These are phyloP conservation scores for Dyspetes luteomarginatus DNA, from an alignment of 2,888 invertebrate species.

Conservation along the genomic window DNA sequence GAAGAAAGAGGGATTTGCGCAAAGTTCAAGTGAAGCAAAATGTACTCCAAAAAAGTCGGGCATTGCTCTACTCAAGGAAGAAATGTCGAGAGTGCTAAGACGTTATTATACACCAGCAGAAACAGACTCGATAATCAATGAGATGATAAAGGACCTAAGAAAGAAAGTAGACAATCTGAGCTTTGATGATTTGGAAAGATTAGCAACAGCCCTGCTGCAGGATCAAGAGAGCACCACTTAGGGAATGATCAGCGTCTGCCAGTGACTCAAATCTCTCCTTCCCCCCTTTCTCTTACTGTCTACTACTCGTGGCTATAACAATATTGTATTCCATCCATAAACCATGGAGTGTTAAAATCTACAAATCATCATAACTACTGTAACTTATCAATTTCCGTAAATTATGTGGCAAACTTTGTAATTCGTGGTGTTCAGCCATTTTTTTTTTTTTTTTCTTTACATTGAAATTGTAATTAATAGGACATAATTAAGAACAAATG, in stretches of 20 bases:
- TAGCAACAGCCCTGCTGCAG: constrained; percentile 87
- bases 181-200: constrained; percentile 86
- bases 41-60: constrained; percentile 69
- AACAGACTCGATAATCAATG: constrained; percentile 86
- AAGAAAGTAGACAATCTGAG: constrained; percentile 85
- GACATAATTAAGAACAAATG: constrained; percentile 31
- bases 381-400: constrained; percentile 21
- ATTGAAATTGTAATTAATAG: constrained; percentile 70
- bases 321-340: not conserved
- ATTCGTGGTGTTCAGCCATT: not conserved
- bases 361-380: constrained; percentile 31
- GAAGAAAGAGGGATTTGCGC: constrained; percentile 85
- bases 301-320: constrained; percentile 8
- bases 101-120: constrained; percentile 87
- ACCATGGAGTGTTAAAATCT: constrained; percentile 8
- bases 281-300: not conserved
- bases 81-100: constrained; percentile 86
- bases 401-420: no score
- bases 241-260: constrained; percentile 28
- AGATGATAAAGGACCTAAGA: constrained; percentile 85
- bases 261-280: not conserved
- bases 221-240: constrained; percentile 87
- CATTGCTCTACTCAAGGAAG: constrained; percentile 85
- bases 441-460: constrained; percentile 59
- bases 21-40: constrained; percentile 73